Percentiles rank a stretch among this genome's conserved stretches.
phyloP scores from a whole-genome alignment of 2,888 invertebrate species.

The Leucozona laternaria region DNA sequence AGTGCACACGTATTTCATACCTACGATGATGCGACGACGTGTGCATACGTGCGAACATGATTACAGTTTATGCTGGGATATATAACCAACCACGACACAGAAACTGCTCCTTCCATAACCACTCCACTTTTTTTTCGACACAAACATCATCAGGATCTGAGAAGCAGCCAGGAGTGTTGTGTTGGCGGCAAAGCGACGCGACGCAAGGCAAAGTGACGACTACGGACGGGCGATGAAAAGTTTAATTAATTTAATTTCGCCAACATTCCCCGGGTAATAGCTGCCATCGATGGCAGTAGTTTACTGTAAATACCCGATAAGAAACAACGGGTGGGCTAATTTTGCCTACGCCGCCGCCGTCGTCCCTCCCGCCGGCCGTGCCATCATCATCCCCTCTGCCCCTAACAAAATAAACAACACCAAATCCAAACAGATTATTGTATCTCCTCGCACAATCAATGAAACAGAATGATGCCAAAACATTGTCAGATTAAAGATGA shows the following conservation, averaged over 20 bases:
- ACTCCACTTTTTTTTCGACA: slow-evolving; percentile 7
- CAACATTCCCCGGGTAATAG: slow-evolving; percentile 57
- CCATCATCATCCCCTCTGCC: background rate
- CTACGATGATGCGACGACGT: slow-evolving; percentile 25
- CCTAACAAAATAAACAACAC: slow-evolving; percentile 31
- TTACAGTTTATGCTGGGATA: slow-evolving; percentile 40
- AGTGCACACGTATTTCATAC: slow-evolving; percentile 51
- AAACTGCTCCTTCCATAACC: slow-evolving; percentile 20
- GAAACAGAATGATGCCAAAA: slow-evolving; percentile 66
- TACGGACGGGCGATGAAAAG: slow-evolving; percentile 45
- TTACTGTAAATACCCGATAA: slow-evolving; percentile 35
- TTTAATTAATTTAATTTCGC: slow-evolving; percentile 74
- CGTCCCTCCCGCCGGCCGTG: background rate
- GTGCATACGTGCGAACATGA: slow-evolving; percentile 69
- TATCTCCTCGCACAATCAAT: slow-evolving; percentile 59
- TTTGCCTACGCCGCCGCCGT: background rate
- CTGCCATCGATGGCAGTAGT: slow-evolving; percentile 43
- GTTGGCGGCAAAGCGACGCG: background rate
- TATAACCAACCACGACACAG: slow-evolving; percentile 29
- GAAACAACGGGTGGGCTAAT: slow-evolving; percentile 30
- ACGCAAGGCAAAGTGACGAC: background rate
- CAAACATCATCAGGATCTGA: background rate
- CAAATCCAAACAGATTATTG: slow-evolving; percentile 65
- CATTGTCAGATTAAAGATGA: slow-evolving; percentile 73
- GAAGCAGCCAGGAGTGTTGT: background rate